A percentile compares a stretch with the other conserved stretches of the same genome.
phyloP scores from a whole-genome alignment of 2,797 vertebrate genomes.

The Artibeus lituratus region DNA sequence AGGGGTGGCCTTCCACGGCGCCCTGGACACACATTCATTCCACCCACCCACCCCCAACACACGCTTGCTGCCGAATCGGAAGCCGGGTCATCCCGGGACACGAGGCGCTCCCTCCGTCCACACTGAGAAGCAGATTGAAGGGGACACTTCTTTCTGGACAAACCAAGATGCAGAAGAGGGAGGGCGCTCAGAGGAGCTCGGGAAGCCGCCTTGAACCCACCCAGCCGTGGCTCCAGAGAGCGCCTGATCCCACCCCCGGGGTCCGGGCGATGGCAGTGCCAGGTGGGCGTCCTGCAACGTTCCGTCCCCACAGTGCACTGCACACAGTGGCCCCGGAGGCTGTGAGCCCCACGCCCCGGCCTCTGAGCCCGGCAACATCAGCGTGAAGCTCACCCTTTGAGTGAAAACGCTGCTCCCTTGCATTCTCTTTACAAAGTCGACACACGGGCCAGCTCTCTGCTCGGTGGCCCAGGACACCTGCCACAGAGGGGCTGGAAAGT shows the following conservation, averaged over 20 bases:
- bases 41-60: neutral
- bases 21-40: fast-evolving
- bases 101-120: neutral
- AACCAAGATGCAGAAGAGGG: neutral
- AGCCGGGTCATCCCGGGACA: neutral
- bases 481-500: neutral
- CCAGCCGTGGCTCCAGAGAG: neutral
- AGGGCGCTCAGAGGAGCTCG: fast-evolving
- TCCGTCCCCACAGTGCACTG: no score
- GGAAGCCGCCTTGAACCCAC: neutral
- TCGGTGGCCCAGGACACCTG: neutral
- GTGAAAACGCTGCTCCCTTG: neutral
- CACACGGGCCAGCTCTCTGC: neutral
- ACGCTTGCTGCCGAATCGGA: neutral
- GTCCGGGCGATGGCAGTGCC: fast-evolving
- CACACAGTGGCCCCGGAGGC: neutral
- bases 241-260: neutral
- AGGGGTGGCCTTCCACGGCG: fast-evolving
- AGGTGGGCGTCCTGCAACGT: neutral
- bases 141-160: neutral
- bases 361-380: neutral
- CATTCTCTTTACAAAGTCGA: neutral
- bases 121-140: neutral
- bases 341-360: neutral
- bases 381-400: neutral